These are phyloP conservation scores for Cydia splendana DNA, from an alignment of 1,140 invertebrate species.

Conservation along the genomic window DNA sequence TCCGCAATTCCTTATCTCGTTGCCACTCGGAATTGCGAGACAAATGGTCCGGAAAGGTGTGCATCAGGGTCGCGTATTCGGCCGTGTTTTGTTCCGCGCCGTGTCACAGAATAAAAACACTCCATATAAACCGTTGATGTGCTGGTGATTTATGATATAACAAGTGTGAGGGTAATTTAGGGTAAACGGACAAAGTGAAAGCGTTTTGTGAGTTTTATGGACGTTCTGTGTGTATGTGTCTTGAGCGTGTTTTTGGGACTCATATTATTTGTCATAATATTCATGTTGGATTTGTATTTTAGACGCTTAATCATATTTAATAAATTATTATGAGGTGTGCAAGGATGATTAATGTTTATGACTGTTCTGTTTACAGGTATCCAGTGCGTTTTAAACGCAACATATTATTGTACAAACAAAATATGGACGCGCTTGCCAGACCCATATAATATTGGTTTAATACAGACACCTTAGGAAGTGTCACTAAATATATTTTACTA, in stretches of 20 bases:
- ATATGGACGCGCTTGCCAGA: no score
- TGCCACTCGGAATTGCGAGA: conserved; percentile 27
- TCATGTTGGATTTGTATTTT: background rate
- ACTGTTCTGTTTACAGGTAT: no score
- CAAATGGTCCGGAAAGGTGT: conserved; percentile 30
- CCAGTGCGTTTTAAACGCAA: no score
- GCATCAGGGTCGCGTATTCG: conserved; percentile 27
- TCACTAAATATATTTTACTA: no score
- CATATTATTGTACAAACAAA: no score
- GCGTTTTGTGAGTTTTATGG: conserved; percentile 6
- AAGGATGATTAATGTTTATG: no score
- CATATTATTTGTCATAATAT: background rate
- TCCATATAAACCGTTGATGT: conserved; percentile 5
- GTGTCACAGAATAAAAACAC: conserved; percentile 23
- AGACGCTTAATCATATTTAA: background rate
- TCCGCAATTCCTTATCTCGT: background rate
- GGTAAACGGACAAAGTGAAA: conserved; percentile 6
- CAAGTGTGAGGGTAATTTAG: background rate
- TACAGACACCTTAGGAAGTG: no score
- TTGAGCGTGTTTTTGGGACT: background rate
- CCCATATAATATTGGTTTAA: no score
- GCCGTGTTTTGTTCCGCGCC: conserved; percentile 13
- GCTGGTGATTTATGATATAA: conserved; percentile 16
- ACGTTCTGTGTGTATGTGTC: background rate
- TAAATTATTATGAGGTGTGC: background rate